Base-by-base conservation (phyloP, 2,888 invertebrate species). In the Nezara viridula region DNA sequence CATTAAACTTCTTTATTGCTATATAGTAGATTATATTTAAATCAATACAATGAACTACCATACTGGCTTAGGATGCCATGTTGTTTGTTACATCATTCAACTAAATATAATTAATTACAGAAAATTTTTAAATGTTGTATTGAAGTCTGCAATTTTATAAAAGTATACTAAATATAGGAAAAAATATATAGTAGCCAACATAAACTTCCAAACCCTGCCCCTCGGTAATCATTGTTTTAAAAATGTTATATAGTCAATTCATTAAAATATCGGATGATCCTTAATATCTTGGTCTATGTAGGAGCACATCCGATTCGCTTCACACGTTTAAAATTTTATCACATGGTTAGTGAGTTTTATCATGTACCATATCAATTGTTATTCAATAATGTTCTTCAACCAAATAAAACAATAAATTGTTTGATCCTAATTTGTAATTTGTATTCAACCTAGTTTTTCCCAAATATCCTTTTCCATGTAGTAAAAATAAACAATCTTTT, bases 361-460 rank as follows among this genome's bases (percentile, higher is more conserved):
- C 88, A 73, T 88, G 88, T 88, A 88, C 88, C 88, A 88, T 88
- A 88, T 88, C 88, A 88, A 44, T 73, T 88, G 88, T 88, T 88
- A 88, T 73, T 88, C 73, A 88, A 66, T 73, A 73, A 47, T 88
- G 88, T 88, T 88, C 88, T 88, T 88, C 88, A 73, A 88, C 60
- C 40, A 66, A 73, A 37, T 40, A 88, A 88, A 73, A 37, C 44
- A 88, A 88, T 88, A 88, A 73, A 73, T 27, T 88, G 73, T 88
- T 88, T 88, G 88, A 88, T 73, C 81, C 40, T 44, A 37, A 19
- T 1, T 4, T 81, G n/a, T 12, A 44, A 9, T 44, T 44, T 2
- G 44, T 3, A 44, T 44, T 37, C 2, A 73, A 37, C 37, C 37
- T 21, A 16, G 9, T 37, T 4, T 37, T 73, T 37, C 5, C 19